These are phyloP conservation scores for Zosterops hypoxanthus DNA, from an alignment of 2,113 vertebrate genomes.

Conservation along the genomic window DNA sequence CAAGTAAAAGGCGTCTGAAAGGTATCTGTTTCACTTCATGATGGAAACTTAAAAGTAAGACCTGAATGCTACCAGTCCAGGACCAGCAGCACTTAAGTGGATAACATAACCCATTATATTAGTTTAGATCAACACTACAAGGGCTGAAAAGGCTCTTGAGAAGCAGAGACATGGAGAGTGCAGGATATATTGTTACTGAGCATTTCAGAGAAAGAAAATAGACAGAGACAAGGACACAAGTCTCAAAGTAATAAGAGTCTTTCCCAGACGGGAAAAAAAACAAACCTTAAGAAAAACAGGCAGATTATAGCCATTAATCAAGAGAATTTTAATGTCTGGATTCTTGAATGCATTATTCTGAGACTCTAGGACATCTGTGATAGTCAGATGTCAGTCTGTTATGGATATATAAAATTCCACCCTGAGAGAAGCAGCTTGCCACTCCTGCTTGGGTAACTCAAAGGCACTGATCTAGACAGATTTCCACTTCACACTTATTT, in stretches of 20 bases:
- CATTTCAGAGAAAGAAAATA: not conserved
- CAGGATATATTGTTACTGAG: not conserved
- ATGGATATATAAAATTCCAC: not conserved
- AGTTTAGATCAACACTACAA: not conserved
- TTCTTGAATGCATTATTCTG: not conserved
- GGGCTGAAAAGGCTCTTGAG: not conserved
- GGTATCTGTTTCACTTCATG: not conserved
- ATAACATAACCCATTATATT: not conserved
- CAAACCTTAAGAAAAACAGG: not conserved
- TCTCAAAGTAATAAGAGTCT: not conserved
- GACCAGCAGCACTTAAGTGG: accelerated
- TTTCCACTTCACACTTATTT: not conserved
- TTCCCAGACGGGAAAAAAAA: not conserved
- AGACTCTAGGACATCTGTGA: not conserved
- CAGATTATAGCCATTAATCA: not conserved
- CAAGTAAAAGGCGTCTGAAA: not conserved
- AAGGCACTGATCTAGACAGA: not conserved
- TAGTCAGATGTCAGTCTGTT: not conserved
- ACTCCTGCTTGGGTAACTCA: not conserved
- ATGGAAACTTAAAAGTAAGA: not conserved
- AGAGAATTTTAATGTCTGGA: not conserved
- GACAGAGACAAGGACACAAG: not conserved
- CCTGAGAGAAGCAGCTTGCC: not conserved
- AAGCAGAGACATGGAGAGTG: not conserved
- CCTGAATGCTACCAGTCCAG: not conserved